phyloP scores from a whole-genome alignment of 2,113 vertebrate genomes.

The Aphyosemion australe region DNA sequence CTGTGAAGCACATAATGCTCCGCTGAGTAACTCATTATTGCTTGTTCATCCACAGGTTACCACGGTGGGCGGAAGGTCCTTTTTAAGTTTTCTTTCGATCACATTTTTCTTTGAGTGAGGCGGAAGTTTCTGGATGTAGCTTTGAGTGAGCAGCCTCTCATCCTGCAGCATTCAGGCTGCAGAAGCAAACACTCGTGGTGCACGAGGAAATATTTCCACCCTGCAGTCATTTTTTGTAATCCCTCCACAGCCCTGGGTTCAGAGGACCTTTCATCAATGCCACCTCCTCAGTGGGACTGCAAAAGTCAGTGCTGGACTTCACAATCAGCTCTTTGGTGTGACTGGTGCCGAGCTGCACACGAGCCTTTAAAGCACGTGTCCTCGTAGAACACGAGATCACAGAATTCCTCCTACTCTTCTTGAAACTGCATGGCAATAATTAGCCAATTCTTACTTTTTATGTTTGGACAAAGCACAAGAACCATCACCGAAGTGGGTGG shows the following conservation, averaged over 20 bases:
- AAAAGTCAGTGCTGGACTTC: background rate
- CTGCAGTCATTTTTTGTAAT: background rate
- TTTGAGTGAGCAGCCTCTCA: slow-evolving; percentile 12
- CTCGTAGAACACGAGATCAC: background rate
- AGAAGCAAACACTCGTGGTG: slow-evolving; percentile 4
- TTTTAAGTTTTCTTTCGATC: slow-evolving; percentile 13
- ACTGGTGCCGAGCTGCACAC: slow-evolving; percentile 1
- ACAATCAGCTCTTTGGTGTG: background rate
- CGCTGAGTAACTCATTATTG: background rate
- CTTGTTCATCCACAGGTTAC: background rate
- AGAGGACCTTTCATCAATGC: background rate
- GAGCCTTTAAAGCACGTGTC: slow-evolving; percentile 35
- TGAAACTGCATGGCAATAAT: background rate
- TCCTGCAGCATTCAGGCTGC: slow-evolving; percentile 17
- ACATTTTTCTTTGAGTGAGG: slow-evolving; percentile 15
- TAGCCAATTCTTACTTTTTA: slow-evolving; percentile 14
- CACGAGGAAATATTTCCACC: background rate
- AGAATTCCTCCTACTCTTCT: slow-evolving; percentile 20
- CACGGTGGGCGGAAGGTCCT: background rate
- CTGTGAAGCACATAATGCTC: background rate
- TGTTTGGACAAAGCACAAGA: slow-evolving; percentile 18
- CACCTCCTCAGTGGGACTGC: background rate
- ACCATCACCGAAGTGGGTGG: slow-evolving; percentile 44
- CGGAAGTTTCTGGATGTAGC: slow-evolving; percentile 25
- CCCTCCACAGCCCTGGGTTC: background rate